These are phyloP conservation scores for Macroramphosus scolopax DNA, from an alignment of 2,797 vertebrate genomes.

Conservation along the genomic window DNA sequence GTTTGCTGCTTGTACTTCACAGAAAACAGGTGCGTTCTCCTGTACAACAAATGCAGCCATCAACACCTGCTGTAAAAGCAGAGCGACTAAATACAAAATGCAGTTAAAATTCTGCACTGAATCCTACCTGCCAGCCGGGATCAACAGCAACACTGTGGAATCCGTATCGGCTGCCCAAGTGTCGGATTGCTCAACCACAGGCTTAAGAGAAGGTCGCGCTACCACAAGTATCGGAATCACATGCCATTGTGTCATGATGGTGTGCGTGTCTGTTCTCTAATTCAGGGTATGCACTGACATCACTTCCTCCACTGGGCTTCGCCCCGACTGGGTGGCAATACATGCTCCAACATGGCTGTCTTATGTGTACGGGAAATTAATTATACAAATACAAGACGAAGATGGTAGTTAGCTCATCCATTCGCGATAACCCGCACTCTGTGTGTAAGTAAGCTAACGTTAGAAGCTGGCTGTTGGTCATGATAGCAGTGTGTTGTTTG, in stretches of 20 bases:
- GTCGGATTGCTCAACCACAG: slow-evolving; percentile 45
- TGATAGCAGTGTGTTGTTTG: no score
- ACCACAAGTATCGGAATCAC: slow-evolving; percentile 48
- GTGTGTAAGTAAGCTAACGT: no score
- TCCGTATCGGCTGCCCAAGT: slow-evolving; percentile 40
- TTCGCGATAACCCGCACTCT: no score
- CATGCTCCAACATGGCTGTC: no score
- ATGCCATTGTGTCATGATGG: slow-evolving; percentile 35
- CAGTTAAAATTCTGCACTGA: slow-evolving; percentile 58
- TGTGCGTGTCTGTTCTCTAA: slow-evolving; percentile 28
- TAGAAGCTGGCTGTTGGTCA: no score
- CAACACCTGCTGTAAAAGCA: slow-evolving; percentile 37
- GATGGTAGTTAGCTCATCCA: no score
- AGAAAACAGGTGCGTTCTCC: slow-evolving; percentile 39
- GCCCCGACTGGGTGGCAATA: no score
- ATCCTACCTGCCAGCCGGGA: slow-evolving; percentile 58
- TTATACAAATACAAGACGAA: no score
- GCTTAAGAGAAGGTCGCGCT: slow-evolving; percentile 63
- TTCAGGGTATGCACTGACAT: not conserved
- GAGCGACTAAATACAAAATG: slow-evolving; percentile 39
- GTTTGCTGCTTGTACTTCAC: slow-evolving; percentile 10
- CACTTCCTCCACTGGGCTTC: no score
- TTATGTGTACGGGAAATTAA: no score
- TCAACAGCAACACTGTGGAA: slow-evolving; percentile 46
- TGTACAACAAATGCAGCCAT: slow-evolving; percentile 23